Conservation (phyloP, 2,888 invertebrate genomes). For the Pemphredon lugubris region DNA sequence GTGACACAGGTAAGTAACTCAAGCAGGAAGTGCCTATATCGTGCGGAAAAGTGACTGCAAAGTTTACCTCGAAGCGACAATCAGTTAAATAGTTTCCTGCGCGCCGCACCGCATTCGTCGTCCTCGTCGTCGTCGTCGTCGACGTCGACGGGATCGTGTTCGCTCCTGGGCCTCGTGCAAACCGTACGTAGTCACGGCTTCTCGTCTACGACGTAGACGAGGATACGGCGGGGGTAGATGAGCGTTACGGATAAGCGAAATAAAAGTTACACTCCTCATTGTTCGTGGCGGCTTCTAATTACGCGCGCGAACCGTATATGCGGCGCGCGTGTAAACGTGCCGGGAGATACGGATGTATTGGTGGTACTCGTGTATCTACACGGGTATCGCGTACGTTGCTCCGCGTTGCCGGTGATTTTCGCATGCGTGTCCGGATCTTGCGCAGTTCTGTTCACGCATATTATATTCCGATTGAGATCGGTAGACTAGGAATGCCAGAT, state of each 20-base stretch:
- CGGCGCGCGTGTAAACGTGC: conserved; percentile 24
- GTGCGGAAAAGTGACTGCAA: conserved; percentile 67
- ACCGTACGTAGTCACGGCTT: conserved; percentile 41
- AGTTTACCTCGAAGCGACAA: conserved; percentile 69
- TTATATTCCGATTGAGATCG: conserved; percentile 41
- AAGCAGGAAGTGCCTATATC: conserved; percentile 63
- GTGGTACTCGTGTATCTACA: conserved; percentile 10
- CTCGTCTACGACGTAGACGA: conserved; percentile 21
- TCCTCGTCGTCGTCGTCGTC: no score
- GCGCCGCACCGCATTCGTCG: conserved; percentile 37
- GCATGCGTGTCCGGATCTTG: conserved; percentile 45
- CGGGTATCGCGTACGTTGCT: conserved; percentile 39
- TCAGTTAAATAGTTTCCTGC: conserved; percentile 74
- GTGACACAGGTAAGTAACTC: conserved; percentile 62
- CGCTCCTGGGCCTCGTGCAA: conserved; percentile 41
- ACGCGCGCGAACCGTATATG: conserved; percentile 65
- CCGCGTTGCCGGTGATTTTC: conserved; percentile 39
- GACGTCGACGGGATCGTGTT: conserved; percentile 33
- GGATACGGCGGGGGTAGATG: conserved; percentile 70
- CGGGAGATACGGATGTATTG: conserved; percentile 1
- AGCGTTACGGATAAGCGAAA: conserved; percentile 75
- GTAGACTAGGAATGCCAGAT: not conserved
- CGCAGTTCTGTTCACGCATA: conserved; percentile 44
- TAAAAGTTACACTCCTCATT: conserved; percentile 79
- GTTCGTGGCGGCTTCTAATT: conserved; percentile 78